Conservation (phyloP, 1,140 invertebrate species). For the Cotesia chilonis region DNA sequence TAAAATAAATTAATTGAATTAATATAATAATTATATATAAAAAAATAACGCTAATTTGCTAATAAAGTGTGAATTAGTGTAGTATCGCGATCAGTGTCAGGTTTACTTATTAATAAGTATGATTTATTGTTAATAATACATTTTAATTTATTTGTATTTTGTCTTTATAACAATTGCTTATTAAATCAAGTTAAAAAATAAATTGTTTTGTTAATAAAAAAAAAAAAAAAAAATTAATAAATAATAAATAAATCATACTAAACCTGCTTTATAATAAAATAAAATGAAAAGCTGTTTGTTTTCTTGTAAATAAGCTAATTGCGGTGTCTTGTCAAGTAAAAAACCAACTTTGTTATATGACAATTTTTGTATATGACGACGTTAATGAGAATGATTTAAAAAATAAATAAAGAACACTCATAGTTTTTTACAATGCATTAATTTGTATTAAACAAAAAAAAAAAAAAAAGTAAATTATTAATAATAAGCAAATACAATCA, state of each 20-base stretch:
- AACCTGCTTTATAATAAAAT: slow-evolving; percentile 36
- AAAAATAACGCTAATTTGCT: slow-evolving; percentile 1
- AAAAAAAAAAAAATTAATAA: slow-evolving; percentile 11
- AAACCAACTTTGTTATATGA: slow-evolving; percentile 46
- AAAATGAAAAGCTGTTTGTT: slow-evolving; percentile 26
- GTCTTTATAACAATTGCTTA: neutral
- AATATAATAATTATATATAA: neutral
- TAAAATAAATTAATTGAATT: neutral
- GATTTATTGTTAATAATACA: slow-evolving; percentile 29
- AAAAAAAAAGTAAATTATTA: slow-evolving; percentile 28
- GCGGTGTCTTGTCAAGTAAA: slow-evolving; percentile 41
- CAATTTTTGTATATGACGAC: slow-evolving; percentile 52
- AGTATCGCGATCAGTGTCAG: neutral
- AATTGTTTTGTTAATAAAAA: neutral
- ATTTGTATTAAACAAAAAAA: slow-evolving; percentile 52
- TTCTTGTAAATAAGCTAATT: slow-evolving; percentile 45
- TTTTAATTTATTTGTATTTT: neutral
- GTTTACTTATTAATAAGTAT: slow-evolving; percentile 1
- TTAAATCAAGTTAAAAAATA: neutral
- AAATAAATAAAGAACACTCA: slow-evolving; percentile 38
- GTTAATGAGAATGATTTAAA: slow-evolving; percentile 43
- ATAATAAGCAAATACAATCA: slow-evolving; percentile 9
- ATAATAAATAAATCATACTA: slow-evolving; percentile 49
- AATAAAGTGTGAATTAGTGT: neutral
- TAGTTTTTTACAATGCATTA: slow-evolving; percentile 54